Conservation (phyloP, 2,888 invertebrate genomes). For the Elegia similella region DNA sequence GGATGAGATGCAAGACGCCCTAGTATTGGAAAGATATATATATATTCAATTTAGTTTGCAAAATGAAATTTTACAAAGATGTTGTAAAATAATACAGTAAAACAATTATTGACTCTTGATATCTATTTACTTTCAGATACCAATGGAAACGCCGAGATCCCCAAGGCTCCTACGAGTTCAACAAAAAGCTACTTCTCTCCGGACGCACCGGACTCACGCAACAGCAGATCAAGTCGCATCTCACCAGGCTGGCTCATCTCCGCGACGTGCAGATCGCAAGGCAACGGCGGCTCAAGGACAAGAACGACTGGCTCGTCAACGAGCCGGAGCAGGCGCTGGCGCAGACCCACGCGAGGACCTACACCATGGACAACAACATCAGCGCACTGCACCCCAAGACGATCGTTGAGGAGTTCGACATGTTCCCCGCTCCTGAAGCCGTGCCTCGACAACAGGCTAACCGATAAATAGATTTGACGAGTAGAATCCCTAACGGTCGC, state of each 20-base stretch:
- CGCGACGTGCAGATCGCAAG: slow-evolving; percentile 68
- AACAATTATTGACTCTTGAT: not conserved
- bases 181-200: slow-evolving; percentile 64
- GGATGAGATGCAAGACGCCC: too few relatives aligned
- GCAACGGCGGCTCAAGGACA: slow-evolving; percentile 48
- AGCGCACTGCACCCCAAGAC: slow-evolving; percentile 82
- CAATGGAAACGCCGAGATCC: slow-evolving; percentile 74
- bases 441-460: not conserved
- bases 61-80: too few relatives aligned
- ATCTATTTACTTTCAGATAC: slow-evolving; percentile 52
- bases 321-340: slow-evolving; percentile 59
- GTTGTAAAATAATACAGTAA: too few relatives aligned
- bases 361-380: slow-evolving; percentile 75
- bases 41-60: too few relatives aligned
- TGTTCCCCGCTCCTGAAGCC: slow-evolving; percentile 48
- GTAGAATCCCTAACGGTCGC: not conserved
- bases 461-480: not conserved
- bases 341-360: slow-evolving; percentile 76
- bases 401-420: slow-evolving; percentile 79
- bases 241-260: slow-evolving; percentile 62
- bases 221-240: slow-evolving; percentile 63
- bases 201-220: slow-evolving; percentile 66
- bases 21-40: too few relatives aligned
- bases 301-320: slow-evolving; percentile 64
- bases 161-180: slow-evolving; percentile 66